These are phyloP conservation scores for Amphipyra tragopoginis DNA, from an alignment of 2,888 invertebrate genomes.

Conservation along the genomic window DNA sequence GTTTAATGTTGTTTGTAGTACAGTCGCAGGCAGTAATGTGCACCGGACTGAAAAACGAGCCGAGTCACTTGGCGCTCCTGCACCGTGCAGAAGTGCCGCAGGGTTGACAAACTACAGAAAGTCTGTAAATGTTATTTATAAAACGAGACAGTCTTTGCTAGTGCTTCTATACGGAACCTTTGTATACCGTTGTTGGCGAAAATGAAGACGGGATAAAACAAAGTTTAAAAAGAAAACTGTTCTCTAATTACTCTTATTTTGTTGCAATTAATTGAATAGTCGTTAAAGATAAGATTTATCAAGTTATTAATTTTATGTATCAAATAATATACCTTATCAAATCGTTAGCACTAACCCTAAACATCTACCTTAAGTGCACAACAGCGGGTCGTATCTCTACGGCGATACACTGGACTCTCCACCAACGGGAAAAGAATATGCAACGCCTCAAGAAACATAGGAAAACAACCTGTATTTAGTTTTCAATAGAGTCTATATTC, in stretches of 20 bases:
- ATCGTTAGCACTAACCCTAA: conserved; percentile 65
- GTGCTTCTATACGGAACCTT: no score
- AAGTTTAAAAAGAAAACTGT: no score
- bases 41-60: conserved; percentile 72
- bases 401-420: conserved; percentile 73
- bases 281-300: no score
- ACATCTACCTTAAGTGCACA: conserved; percentile 75
- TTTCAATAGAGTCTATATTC: conserved; percentile 63
- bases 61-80: conserved; percentile 61
- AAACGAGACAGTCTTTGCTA: no score
- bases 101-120: conserved; percentile 31
- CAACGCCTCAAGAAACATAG: conserved; percentile 46
- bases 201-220: no score
- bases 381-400: conserved; percentile 73
- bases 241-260: no score
- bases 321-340: background rate
- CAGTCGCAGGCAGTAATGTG: conserved; percentile 68
- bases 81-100: conserved; percentile 20
- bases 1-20: conserved; percentile 73
- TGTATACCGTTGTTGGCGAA: no score
- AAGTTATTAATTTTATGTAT: no score
- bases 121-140: background rate
- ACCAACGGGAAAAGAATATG: conserved; percentile 66
- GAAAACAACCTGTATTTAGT: conserved; percentile 61
- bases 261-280: no score